Conservation (phyloP, 2,888 invertebrate species). For the Leucophora obtusa region DNA sequence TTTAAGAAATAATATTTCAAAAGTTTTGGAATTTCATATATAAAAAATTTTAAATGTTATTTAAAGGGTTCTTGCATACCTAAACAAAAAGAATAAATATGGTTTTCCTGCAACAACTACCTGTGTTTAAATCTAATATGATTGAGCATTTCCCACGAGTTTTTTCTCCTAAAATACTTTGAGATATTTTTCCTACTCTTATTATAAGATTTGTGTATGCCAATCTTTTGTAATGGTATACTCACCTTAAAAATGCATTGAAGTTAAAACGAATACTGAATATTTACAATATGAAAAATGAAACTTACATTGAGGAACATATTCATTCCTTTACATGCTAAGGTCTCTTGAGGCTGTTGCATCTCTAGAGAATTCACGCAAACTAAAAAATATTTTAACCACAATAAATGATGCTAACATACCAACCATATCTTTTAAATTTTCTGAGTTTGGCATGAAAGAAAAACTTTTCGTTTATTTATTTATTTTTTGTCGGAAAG, state of each 20-base stretch:
- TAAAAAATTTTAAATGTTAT: background rate
- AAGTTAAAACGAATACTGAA: conserved; percentile 38
- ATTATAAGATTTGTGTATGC: conserved; percentile 20
- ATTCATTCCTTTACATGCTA: conserved; percentile 28
- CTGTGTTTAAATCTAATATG: conserved; percentile 62
- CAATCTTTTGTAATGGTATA: conserved; percentile 53
- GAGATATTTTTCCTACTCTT: conserved; percentile 23
- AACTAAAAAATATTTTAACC: conserved; percentile 49
- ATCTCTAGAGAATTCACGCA: conserved; percentile 58
- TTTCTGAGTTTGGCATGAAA: conserved; percentile 53
- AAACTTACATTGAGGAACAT: conserved; percentile 18
- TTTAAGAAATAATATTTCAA: too few relatives aligned
- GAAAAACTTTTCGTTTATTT: conserved; percentile 2
- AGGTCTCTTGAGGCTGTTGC: conserved; percentile 57
- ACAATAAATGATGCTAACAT: conserved; percentile 49
- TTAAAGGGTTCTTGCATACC: conserved; percentile 10
- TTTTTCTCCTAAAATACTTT: conserved; percentile 39
- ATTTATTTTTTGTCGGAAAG: conserved; percentile 23
- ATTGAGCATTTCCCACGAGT: conserved; percentile 68
- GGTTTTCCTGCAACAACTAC: conserved; percentile 38
- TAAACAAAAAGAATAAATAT: conserved; percentile 35
- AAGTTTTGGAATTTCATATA: too few relatives aligned
- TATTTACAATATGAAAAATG: conserved; percentile 19
- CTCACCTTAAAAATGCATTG: conserved; percentile 45
- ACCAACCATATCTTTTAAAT: conserved; percentile 7